Conservation (phyloP, 2,113 vertebrate genomes). For the Strix aluco region DNA sequence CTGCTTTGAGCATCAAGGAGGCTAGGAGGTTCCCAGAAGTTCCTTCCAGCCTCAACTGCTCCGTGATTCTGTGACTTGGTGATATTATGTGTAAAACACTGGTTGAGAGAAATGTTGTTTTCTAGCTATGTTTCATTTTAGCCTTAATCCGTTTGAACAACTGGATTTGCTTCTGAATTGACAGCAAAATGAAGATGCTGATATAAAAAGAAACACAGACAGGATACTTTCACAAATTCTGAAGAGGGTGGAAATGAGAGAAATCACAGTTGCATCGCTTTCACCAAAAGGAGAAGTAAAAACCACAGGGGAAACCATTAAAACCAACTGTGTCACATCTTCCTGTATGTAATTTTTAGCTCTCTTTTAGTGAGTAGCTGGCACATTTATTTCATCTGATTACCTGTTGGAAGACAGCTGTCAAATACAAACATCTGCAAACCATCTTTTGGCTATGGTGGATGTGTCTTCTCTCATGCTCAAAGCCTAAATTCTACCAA, state of each 20-base stretch:
- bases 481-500: background rate
- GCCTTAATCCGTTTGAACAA: background rate
- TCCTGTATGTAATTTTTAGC: background rate
- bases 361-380: background rate
- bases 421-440: background rate
- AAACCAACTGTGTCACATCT: background rate
- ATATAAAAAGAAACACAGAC: background rate
- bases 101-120: background rate
- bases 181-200: background rate
- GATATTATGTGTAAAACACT: background rate
- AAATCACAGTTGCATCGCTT: constrained; percentile 40
- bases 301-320: constrained; percentile 58
- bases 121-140: background rate
- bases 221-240: background rate
- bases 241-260: background rate
- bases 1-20: background rate
- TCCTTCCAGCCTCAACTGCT: background rate
- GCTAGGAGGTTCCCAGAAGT: background rate
- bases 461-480: background rate
- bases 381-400: background rate
- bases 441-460: background rate
- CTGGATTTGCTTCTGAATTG: background rate
- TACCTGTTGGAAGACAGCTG: background rate
- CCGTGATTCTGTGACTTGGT: background rate
- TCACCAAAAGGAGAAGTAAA: constrained; percentile 49